Evolutionary conservation across 2,888 invertebrate species (phyloP), one percentile per base, ranked within the genome.

Genomic region (Odontothrips loti): DNA sequence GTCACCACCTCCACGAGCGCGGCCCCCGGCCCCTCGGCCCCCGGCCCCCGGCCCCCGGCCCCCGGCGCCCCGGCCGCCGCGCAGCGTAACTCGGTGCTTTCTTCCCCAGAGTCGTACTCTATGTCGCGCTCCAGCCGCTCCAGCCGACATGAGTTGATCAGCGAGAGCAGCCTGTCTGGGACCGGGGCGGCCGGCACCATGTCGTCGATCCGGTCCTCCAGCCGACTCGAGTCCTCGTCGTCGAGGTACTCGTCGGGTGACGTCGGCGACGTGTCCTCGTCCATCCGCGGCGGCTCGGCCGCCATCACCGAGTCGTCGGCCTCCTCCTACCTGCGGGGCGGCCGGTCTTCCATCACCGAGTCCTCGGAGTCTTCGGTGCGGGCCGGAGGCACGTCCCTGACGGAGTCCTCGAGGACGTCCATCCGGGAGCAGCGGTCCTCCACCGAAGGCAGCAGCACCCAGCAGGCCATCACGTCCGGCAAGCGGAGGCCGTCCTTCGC

Each of bases 401-500:
- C 48, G 20, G 34, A 34, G 20, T 43, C 79, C 17, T 80, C 79
- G 17, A 47, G 79, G 51, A 47, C 81, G 23, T 79, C 79, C 23
- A 80, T 82, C n/a, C 47, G 82, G 17, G 58, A 81, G n/a, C 78
- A 79, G 78, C 79, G 80, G 47, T 75, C 79, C 23, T 75, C 68
- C 68, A 9, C 27, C 23, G 68, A 75, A 23, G 68, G 68, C 68
- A n/a, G 20, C 20, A 58, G 58, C 58, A 80, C 82, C 34, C 68
- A 81, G 80, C 51, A 79, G 79, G 29, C 79, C 82, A 79, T 82
- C 81, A 82, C 81, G 82, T 79, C 83, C 86, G 86, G 81, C 86
- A 87, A 82, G 87, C 87, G 82, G 85, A 86, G 81, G 80, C 95
- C 95, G 1, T 88, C 91, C 81, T 94, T 95, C 86, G 89, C 90